Percentiles rank a stretch among this genome's conserved stretches.
These are phyloP conservation scores for Mustela nigripes DNA, from an alignment of 2,113 vertebrate genomes.

Conservation along the genomic window DNA sequence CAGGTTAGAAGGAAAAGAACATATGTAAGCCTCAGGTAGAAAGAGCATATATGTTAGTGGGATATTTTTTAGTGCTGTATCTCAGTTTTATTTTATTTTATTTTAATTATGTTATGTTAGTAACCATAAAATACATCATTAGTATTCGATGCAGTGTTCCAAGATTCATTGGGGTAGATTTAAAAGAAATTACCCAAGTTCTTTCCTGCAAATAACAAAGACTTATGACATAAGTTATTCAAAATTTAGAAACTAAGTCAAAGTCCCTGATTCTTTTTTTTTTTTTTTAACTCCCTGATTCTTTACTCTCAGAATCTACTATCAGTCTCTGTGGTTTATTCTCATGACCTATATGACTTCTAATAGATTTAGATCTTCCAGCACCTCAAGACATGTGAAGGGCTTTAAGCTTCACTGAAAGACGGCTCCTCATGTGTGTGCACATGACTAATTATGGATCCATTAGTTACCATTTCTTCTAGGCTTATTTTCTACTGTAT, in stretches of 20 bases:
- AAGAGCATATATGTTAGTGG: background rate
- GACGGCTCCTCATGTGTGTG: accelerated
- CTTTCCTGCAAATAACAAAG: background rate
- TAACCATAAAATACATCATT: too few species aligned
- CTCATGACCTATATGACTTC: background rate
- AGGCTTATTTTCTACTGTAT: background rate
- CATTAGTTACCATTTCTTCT: background rate
- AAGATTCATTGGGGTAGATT: background rate
- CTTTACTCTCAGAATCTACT: background rate
- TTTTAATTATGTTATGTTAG: too few species aligned
- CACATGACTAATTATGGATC: background rate
- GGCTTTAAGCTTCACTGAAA: background rate
- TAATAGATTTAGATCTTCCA: background rate
- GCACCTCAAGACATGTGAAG: background rate
- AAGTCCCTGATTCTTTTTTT: background rate
- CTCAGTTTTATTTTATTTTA: too few species aligned
- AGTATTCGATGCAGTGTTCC: too few species aligned
- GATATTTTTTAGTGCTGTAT: too few species aligned
- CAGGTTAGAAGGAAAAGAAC: background rate
- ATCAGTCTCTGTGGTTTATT: background rate
- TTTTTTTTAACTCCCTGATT: background rate
- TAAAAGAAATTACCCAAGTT: background rate
- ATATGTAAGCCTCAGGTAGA: background rate
- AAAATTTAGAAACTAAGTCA: background rate
- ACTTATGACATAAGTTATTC: background rate